Evolutionary conservation across 2,888 invertebrate species (phyloP).

Genomic region (Hedya salicella): DNA sequence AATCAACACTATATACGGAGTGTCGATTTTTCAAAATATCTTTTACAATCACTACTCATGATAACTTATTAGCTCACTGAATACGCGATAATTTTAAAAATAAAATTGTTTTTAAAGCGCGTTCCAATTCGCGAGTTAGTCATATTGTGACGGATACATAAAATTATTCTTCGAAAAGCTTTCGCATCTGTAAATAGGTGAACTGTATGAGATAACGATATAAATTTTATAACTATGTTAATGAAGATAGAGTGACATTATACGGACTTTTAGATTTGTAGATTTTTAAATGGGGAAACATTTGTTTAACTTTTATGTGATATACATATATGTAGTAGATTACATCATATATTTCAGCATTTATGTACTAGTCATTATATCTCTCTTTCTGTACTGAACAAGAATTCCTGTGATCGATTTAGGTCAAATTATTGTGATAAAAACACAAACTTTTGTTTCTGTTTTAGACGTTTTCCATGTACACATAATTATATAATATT

Average conservation of each 20-base stretch:
- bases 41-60: too few species aligned
- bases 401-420: background rate
- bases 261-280: conserved; percentile 21
- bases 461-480: too few species aligned
- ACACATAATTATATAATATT: too few species aligned
- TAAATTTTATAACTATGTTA: conserved; percentile 28
- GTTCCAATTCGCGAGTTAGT: conserved; percentile 53
- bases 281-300: conserved; percentile 18
- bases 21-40: too few species aligned
- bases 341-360: background rate
- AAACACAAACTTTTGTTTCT: too few species aligned
- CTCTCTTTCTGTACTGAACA: background rate
- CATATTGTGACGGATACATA: conserved; percentile 46
- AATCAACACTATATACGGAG: too few species aligned
- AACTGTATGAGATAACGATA: conserved; percentile 40
- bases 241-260: conserved; percentile 20
- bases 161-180: conserved; percentile 43
- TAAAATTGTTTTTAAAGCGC: conserved; percentile 52
- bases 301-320: background rate
- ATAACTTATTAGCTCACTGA: conserved; percentile 37
- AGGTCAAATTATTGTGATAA: too few species aligned
- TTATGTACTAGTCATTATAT: background rate
- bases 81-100: conserved; percentile 48
- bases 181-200: conserved; percentile 42
- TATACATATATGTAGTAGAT: background rate